phyloP scores from a whole-genome alignment of 2,888 invertebrate genomes.

The Callosobruchus maculatus region DNA sequence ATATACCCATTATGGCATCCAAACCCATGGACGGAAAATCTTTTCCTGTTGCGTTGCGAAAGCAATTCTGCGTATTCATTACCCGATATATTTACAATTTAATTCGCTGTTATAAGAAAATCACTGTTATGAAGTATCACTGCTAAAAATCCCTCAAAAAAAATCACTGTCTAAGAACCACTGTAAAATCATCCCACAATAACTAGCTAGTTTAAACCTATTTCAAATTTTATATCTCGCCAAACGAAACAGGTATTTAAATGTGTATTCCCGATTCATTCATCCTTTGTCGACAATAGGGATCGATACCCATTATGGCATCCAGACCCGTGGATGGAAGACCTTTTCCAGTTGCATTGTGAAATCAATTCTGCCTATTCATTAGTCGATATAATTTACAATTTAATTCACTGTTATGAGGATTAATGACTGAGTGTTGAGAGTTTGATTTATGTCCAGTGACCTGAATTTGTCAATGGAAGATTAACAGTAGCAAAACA shows the following conservation, averaged over 20 bases:
- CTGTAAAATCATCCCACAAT: too few species aligned
- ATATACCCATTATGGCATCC: too few species aligned
- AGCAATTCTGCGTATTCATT: too few species aligned
- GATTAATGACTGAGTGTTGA: background rate
- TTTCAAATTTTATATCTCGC: background rate
- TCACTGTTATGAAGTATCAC: too few species aligned
- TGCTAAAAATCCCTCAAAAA: too few species aligned
- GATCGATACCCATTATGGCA: background rate
- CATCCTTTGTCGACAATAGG: background rate
- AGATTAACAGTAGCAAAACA: background rate
- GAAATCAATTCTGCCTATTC: background rate
- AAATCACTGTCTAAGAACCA: too few species aligned
- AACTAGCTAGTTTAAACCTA: too few species aligned
- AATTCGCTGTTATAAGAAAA: too few species aligned
- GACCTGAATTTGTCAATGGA: background rate
- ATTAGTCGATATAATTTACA: background rate
- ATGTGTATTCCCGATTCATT: background rate
- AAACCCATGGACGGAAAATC: too few species aligned
- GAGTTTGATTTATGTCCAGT: background rate
- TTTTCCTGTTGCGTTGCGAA: too few species aligned
- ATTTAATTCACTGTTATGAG: background rate
- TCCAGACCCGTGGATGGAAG: background rate
- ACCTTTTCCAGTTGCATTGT: background rate
- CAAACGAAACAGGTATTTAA: background rate
- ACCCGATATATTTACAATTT: too few species aligned